Evolutionary conservation across 2,113 vertebrate species (phyloP).

Genomic region (Nanorana parkeri): DNA sequence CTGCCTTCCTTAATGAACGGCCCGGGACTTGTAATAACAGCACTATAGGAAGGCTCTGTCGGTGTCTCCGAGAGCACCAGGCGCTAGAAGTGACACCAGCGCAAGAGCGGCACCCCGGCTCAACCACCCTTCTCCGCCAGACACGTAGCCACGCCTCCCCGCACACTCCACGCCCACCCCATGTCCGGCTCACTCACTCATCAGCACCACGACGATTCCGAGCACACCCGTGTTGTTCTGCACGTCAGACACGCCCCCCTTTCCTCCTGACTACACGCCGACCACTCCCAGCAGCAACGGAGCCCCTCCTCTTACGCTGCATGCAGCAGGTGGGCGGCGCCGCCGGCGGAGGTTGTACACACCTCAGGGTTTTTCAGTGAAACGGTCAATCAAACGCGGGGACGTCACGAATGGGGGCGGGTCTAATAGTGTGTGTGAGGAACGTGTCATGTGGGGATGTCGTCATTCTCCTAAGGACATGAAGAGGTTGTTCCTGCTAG

Average conservation of each 20-base stretch:
- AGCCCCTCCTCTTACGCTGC: background rate
- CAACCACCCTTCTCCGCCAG: constrained; percentile 21
- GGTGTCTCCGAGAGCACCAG: background rate
- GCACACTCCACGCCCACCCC: constrained; percentile 5
- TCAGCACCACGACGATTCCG: background rate
- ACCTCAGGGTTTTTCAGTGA: too few relatives aligned
- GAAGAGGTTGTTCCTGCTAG: background rate
- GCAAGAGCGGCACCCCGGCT: constrained; percentile 3
- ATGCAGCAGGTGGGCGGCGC: background rate
- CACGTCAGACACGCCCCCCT: background rate
- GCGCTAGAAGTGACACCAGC: constrained; percentile 22
- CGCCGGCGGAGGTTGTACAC: background rate
- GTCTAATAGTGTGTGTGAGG: constrained; percentile 13
- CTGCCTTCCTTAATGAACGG: background rate
- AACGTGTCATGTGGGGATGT: constrained; percentile 4
- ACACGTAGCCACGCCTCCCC: constrained; percentile 21
- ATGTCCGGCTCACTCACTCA: constrained; percentile 24
- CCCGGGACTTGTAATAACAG: background rate
- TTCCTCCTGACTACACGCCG: too few relatives aligned
- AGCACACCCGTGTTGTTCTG: background rate
- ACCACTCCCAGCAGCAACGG: background rate
- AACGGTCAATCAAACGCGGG: background rate
- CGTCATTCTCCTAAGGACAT: background rate
- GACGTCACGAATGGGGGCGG: background rate
- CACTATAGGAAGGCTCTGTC: background rate